Evolutionary conservation across 2,888 invertebrate species (phyloP), one percentile per base, ranked within the genome.

Genomic region (Chrysolina americana): DNA sequence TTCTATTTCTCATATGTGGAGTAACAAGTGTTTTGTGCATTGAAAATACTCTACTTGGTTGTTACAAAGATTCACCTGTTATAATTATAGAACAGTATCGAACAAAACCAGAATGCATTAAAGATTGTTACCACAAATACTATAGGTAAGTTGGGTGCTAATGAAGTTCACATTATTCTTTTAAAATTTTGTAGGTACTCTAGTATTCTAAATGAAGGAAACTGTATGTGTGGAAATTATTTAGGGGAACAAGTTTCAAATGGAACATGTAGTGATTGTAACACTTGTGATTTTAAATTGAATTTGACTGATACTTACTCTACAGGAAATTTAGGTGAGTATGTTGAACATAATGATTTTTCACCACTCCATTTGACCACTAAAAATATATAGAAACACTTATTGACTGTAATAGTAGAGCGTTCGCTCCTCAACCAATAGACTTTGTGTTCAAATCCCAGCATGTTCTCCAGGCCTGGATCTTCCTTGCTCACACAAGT

Each of bases 191-290:
- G 70, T 76, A 86, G 86, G 68, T 86, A 85, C 79, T 80, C 85
- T 19, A 80, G 81, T 71, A 79, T 84, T 65, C 74, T 78, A 48
- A 77, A 81, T 53, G 73, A 77, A 69, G 82, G 74, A 15, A 75
- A 75, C 23, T 87, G 87, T 79, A 72, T 74, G 47, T 87, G 87
- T 79, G 79, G 80, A 50, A 86, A 86, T 79, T 84, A 83, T 76
- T 76, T 86, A 66, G 86, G 85, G 28, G 83, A 83, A 73, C 81
- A 83, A 80, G 76, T 83, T 21, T 79, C 80, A 70, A 82, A 80
- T 77, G 73, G 72, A n/a, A 78, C 80, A 21, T 81, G 81, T 76
- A 81, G 81, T 74, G 71, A 73, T 63, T 82, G 85, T 73, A 62
- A 68, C 19, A 68, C 78, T 41, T 85, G 85, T 78, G 80, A 82